These are phyloP conservation scores for Sussaba pulchella DNA, from an alignment of 2,888 invertebrate genomes.

Conservation along the genomic window DNA sequence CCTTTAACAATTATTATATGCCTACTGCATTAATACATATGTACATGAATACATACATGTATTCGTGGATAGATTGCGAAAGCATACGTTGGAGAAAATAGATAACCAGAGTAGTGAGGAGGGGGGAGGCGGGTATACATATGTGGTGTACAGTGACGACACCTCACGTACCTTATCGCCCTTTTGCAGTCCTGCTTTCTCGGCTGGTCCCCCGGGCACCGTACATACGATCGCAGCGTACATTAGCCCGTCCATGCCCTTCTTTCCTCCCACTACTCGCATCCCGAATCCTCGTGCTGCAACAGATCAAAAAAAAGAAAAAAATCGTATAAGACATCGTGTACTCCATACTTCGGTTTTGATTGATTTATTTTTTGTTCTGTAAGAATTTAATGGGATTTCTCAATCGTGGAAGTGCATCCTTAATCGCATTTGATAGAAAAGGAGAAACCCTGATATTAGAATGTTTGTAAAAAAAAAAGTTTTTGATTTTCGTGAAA, in stretches of 20 bases:
- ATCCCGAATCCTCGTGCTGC: conserved; percentile 94
- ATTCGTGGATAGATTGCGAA: background rate
- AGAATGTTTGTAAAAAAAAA: too few species aligned
- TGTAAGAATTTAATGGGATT: too few species aligned
- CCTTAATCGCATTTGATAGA: too few species aligned
- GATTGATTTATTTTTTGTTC: background rate
- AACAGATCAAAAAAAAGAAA: conserved; percentile 62
- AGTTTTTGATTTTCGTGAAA: too few species aligned
- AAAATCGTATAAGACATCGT: background rate
- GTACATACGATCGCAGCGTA: conserved; percentile 97
- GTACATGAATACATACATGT: background rate
- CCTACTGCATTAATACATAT: background rate
- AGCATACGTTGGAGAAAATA: background rate
- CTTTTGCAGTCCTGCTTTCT: conserved; percentile 94
- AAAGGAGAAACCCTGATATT: too few species aligned
- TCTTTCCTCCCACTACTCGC: conserved; percentile 97
- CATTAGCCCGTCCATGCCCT: conserved; percentile 93
- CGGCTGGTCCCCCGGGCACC: conserved; percentile 95
- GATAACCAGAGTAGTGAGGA: too few species aligned
- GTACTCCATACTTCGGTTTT: background rate
- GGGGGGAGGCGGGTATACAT: too few species aligned
- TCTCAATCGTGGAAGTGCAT: too few species aligned
- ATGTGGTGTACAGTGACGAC: conserved; percentile 13
- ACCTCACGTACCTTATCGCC: conserved; percentile 91
- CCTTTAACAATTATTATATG: conserved; percentile 11